These are phyloP conservation scores for Marronus borbonicus DNA, from an alignment of 2,888 invertebrate genomes.

Conservation along the genomic window DNA sequence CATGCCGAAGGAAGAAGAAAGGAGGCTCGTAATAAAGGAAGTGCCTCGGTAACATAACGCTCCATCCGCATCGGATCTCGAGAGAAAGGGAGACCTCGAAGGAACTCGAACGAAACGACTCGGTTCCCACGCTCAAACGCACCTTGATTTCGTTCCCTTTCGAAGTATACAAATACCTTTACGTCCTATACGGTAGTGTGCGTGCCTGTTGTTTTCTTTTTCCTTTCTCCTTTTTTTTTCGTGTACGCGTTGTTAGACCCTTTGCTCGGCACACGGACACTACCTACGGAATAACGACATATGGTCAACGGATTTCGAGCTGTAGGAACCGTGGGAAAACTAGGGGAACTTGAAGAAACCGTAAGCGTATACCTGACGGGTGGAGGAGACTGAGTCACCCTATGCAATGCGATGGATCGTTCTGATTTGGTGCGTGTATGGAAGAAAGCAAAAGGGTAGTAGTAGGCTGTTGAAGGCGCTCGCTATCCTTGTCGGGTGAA, in stretches of 20 bases:
- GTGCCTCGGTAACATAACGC: conserved; percentile 50
- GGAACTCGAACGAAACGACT: conserved; percentile 44
- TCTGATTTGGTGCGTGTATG: conserved; percentile 3
- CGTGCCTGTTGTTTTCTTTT: conserved; percentile 34
- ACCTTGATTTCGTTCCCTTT: conserved; percentile 56
- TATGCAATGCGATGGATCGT: conserved; percentile 13
- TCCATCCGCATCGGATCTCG: not conserved
- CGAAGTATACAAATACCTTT: not conserved
- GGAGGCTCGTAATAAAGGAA: conserved; percentile 36
- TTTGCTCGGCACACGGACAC: conserved; percentile 48
- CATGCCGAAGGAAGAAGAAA: too few relatives aligned
- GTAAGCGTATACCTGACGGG: conserved; percentile 61
- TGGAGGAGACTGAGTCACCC: conserved; percentile 58
- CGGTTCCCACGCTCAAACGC: conserved; percentile 56
- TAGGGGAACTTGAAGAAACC: conserved; percentile 56
- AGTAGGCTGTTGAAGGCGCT: not conserved
- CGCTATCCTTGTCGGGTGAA: not conserved
- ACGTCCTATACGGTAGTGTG: too few relatives aligned
- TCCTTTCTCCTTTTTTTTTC: conserved; percentile 47
- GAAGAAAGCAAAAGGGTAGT: conserved; percentile 17
- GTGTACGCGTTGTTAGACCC: too few relatives aligned
- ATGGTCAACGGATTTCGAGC: conserved; percentile 61
- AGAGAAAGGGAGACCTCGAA: conserved; percentile 30
- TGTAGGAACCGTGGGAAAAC: conserved; percentile 63
- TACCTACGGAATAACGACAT: conserved; percentile 63